Evolutionary conservation across 2,113 vertebrate species (phyloP).

Genomic region (Clinocottus analis): DNA sequence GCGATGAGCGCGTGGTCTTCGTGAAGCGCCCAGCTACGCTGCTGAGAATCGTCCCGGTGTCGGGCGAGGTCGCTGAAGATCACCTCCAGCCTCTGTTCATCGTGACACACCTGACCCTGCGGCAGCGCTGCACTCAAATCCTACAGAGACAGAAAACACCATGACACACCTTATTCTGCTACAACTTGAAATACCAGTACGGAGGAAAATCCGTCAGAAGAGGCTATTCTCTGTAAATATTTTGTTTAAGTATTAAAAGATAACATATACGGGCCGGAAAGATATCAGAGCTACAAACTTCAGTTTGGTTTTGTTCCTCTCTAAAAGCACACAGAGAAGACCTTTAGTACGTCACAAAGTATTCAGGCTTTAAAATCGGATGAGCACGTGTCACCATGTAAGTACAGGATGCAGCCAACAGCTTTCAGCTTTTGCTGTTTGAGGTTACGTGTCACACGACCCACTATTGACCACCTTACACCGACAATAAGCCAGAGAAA

Average conservation of each 20-base stretch:
- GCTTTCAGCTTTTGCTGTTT: conserved; percentile 1
- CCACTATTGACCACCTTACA: background rate
- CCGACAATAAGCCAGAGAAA: conserved; percentile 5
- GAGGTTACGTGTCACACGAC: background rate
- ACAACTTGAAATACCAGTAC: conserved; percentile 29
- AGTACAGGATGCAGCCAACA: conserved; percentile 21
- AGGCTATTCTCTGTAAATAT: background rate
- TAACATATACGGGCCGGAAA: background rate
- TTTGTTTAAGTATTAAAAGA: background rate
- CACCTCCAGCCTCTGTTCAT: conserved; percentile 95
- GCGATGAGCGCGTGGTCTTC: conserved; percentile 84
- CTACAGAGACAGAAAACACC: conserved; percentile 70
- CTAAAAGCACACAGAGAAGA: background rate
- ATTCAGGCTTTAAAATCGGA: background rate
- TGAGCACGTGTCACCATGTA: conserved; percentile 16
- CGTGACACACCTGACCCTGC: conserved; percentile 94
- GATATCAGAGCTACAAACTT: background rate
- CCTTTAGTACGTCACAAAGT: background rate
- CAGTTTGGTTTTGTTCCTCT: background rate
- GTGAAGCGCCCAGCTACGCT: conserved; percentile 91
- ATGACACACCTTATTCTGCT: background rate
- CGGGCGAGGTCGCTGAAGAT: conserved; percentile 94
- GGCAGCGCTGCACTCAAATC: conserved; percentile 88
- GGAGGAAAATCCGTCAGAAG: background rate
- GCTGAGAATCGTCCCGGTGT: conserved; percentile 94